These are phyloP conservation scores for Xenentodon cancila DNA, from an alignment of 2,797 vertebrate species.

Conservation along the genomic window DNA sequence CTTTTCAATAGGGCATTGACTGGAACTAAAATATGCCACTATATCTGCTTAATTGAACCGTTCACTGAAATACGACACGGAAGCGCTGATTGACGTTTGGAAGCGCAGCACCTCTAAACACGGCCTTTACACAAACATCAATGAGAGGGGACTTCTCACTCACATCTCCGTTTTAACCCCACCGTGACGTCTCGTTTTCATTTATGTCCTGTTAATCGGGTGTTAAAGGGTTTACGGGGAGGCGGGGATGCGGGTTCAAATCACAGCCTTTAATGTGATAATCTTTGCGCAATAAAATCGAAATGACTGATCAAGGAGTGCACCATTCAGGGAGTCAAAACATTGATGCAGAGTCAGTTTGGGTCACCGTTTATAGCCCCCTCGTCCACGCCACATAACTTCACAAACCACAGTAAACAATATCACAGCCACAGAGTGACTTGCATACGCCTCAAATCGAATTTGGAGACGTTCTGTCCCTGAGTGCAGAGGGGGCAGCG, in stretches of 20 bases:
- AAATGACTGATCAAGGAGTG: constrained; percentile 10
- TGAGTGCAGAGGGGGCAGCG: constrained; percentile 36
- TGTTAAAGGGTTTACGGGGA: constrained; percentile 28
- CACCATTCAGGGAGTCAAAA: too few species aligned
- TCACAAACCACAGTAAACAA: constrained; percentile 17
- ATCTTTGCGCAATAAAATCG: constrained; percentile 29
- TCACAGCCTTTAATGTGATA: constrained; percentile 27
- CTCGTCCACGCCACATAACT: not conserved
- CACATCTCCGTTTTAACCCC: constrained; percentile 51
- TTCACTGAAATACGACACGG: constrained; percentile 85
- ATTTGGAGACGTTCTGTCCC: constrained; percentile 38
- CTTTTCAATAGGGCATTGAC: constrained; percentile 96
- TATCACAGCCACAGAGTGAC: not conserved
- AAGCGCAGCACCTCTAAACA: constrained; percentile 60
- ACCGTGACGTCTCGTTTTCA: constrained; percentile 48
- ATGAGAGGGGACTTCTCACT: constrained; percentile 59
- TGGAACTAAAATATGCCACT: constrained; percentile 96
- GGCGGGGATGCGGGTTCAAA: constrained; percentile 17
- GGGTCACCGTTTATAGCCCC: too few species aligned
- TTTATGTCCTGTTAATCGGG: constrained; percentile 52
- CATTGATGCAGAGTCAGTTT: too few species aligned
- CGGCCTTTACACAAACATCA: constrained; percentile 70
- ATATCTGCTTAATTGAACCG: constrained; percentile 91
- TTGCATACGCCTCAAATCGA: constrained; percentile 27
- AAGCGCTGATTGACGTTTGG: constrained; percentile 77